Evolutionary conservation across 2,888 invertebrate genomes (phyloP).

Genomic region (Coelopa pilipes): DNA sequence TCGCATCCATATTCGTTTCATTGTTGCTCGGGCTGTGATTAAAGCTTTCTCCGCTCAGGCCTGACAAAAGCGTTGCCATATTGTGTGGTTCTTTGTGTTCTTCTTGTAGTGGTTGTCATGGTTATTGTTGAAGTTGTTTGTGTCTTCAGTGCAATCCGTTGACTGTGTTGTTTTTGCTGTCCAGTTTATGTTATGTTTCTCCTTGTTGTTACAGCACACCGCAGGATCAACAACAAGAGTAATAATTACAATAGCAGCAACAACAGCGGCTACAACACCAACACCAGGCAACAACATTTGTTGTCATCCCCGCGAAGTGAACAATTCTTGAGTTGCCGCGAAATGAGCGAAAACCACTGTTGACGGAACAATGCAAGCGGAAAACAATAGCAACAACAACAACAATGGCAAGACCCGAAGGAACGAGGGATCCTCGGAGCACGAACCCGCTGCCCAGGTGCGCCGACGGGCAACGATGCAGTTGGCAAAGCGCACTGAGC

Average conservation of each 20-base stretch:
- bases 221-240: neutral
- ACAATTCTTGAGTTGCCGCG: too few relatives aligned
- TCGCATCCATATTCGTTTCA: neutral
- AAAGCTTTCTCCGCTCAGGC: neutral
- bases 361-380: too few relatives aligned
- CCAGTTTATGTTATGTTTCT: neutral
- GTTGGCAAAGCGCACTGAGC: too few relatives aligned
- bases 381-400: too few relatives aligned
- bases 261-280: neutral
- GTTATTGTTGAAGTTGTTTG: neutral
- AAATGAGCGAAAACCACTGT: too few relatives aligned
- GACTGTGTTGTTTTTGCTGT: neutral
- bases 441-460: too few relatives aligned
- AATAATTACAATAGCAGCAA: neutral
- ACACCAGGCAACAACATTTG: neutral
- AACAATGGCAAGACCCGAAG: too few relatives aligned
- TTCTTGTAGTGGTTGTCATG: neutral
- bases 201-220: neutral
- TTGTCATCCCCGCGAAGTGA: neutral
- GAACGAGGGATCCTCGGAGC: too few relatives aligned
- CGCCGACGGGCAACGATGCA: too few relatives aligned
- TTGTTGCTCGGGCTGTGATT: neutral
- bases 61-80: slow-evolving; percentile 7
- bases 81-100: neutral
- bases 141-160: neutral